Conservation (phyloP, 2,113 vertebrate genomes). For the Hystrix brachyura region DNA sequence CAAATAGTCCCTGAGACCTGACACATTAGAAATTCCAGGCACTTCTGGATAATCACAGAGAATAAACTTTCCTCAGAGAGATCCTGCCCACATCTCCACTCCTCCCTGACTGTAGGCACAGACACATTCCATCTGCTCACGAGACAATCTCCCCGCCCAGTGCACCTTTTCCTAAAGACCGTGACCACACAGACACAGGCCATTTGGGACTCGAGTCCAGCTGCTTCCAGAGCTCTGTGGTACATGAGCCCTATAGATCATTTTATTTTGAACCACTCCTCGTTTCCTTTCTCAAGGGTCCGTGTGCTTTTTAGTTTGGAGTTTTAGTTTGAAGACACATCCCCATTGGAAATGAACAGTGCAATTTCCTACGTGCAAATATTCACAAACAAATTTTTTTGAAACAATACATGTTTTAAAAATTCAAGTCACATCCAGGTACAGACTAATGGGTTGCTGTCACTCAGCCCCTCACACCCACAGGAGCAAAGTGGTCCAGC, state of each 20-base stretch:
- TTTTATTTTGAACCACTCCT: not conserved
- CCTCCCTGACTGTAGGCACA: fast-evolving
- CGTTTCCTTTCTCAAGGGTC: not conserved
- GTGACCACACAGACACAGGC: not conserved
- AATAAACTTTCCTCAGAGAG: not conserved
- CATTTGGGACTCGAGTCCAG: not conserved
- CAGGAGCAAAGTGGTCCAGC: not conserved
- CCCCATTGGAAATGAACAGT: slow-evolving; percentile 26
- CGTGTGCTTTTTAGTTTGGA: not conserved
- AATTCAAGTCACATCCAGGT: slow-evolving; percentile 88
- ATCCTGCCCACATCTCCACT: no score
- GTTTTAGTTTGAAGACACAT: slow-evolving; percentile 36
- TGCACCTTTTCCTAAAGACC: not conserved
- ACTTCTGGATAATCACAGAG: not conserved
- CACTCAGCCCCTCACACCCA: not conserved
- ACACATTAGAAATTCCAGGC: not conserved
- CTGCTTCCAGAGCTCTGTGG: not conserved
- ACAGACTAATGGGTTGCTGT: slow-evolving; percentile 53
- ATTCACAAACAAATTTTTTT: slow-evolving; percentile 71
- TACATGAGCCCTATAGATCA: fast-evolving
- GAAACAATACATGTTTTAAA: slow-evolving; percentile 65
- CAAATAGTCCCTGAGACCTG: not conserved
- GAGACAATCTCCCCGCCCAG: not conserved
- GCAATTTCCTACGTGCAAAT: slow-evolving; percentile 79
- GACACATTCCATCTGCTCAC: not conserved